phyloP scores from a whole-genome alignment of 1,140 invertebrate species.

The Drosophila mojavensis region DNA sequence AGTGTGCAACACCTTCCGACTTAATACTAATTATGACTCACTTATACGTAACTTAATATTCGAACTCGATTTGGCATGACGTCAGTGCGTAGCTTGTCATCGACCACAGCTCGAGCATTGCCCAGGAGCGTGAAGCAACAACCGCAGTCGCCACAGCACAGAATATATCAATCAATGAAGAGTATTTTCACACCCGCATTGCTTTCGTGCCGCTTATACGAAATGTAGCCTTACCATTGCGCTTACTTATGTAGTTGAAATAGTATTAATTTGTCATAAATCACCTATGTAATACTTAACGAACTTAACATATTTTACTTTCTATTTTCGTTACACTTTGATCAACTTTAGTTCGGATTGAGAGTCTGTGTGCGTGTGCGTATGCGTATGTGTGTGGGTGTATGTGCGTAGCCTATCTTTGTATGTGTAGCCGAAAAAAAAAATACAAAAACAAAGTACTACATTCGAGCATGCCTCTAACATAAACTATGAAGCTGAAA shows the following conservation, averaged over 20 bases:
- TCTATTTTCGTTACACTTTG: constrained; percentile 59
- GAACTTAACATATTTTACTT: constrained; percentile 56
- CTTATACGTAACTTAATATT: constrained; percentile 37
- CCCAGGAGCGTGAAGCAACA: constrained; percentile 30
- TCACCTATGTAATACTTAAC: constrained; percentile 23
- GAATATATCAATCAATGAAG: constrained; percentile 17
- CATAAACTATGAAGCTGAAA: constrained; percentile 34
- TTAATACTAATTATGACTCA: constrained; percentile 33
- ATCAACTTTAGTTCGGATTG: constrained; percentile 46
- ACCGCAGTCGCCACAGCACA: constrained; percentile 29
- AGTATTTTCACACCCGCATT: constrained; percentile 31
- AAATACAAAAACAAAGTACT: constrained; percentile 13
- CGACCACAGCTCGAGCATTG: constrained; percentile 4
- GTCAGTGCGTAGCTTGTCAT: constrained; percentile 25
- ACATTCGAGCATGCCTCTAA: constrained; percentile 36
- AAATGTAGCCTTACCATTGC: constrained; percentile 10
- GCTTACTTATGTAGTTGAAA: constrained; percentile 10
- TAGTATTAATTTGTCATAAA: constrained; percentile 27
- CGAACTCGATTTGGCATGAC: constrained; percentile 11
- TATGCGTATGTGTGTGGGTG: constrained; percentile 25
- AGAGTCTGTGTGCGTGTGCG: constrained; percentile 32
- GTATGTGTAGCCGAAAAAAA: constrained; percentile 42
- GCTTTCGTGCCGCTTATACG: constrained; percentile 42
- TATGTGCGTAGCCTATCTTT: constrained; percentile 44
- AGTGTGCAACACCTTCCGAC: neutral